Evolutionary conservation across 30 jellyfish, hydroid and myxozoan genomes (phyloP).

Genomic region (Aurelia coerulea): DNA sequence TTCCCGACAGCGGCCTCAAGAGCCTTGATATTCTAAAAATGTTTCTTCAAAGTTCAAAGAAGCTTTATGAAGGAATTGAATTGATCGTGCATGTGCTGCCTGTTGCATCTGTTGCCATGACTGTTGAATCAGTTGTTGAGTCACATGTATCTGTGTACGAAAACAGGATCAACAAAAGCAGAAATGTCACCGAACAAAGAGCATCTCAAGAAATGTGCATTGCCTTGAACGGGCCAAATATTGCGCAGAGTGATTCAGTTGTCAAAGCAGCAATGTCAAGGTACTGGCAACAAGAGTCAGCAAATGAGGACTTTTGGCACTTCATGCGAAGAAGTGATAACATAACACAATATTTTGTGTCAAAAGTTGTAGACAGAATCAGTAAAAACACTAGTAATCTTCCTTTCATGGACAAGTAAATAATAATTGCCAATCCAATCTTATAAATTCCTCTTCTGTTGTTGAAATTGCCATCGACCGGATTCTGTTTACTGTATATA

Average conservation of each 20-base stretch:
- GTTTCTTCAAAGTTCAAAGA: constrained; percentile 13
- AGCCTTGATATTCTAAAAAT: constrained; percentile 3
- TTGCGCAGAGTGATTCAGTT: constrained; percentile 8
- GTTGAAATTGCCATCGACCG: too few species aligned
- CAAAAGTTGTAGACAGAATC: background rate
- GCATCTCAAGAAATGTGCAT: constrained; percentile 36
- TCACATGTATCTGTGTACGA: constrained; percentile 30
- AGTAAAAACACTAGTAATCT: background rate
- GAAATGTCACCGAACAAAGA: constrained; percentile 22
- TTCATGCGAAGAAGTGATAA: background rate
- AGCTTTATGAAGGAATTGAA: constrained; percentile 23
- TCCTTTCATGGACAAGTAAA: constrained; percentile 24
- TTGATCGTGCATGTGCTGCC: constrained; percentile 1
- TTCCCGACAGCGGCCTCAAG: background rate
- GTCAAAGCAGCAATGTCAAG: constrained; percentile 15
- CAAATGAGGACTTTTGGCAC: constrained; percentile 8
- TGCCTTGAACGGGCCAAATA: constrained; percentile 30
- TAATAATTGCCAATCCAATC: too few species aligned
- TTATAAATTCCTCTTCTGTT: too few species aligned
- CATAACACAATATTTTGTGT: background rate
- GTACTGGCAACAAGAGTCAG: constrained; percentile 11
- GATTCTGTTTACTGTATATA: too few species aligned
- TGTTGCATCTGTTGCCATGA: constrained; percentile 46
- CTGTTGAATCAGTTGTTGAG: constrained; percentile 46
- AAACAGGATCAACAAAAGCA: constrained; percentile 7